Conservation (phyloP, 2,888 invertebrate genomes). For the Parnassius smintheus region DNA sequence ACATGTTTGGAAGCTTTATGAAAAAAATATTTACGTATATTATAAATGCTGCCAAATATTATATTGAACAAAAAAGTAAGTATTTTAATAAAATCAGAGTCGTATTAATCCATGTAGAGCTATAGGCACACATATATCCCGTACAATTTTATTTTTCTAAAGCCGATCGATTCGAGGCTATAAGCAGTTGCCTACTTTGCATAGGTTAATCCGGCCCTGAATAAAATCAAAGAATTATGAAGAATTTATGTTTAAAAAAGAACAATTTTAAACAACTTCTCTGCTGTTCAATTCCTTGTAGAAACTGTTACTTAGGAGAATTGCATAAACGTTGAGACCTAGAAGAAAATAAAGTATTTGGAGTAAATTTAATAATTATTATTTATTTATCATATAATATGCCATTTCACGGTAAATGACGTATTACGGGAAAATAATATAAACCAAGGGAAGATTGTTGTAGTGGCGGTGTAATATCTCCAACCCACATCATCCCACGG, state of each 20-base stretch:
- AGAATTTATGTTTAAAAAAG: not conserved
- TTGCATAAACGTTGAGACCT: constrained; percentile 61
- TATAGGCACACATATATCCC: not conserved
- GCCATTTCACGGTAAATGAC: too few species aligned
- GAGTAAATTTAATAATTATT: too few species aligned
- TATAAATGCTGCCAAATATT: not conserved
- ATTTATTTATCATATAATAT: too few species aligned
- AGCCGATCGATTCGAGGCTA: not conserved
- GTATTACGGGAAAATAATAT: too few species aligned
- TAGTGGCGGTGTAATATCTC: too few species aligned
- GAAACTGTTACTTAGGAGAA: constrained; percentile 59
- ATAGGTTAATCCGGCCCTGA: not conserved
- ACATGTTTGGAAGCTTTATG: too few species aligned
- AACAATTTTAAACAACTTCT: constrained; percentile 55
- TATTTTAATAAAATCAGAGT: not conserved
- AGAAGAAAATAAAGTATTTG: constrained; percentile 34
- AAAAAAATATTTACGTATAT: not conserved
- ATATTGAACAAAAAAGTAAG: not conserved
- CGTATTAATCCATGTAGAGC: not conserved
- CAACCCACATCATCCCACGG: too few species aligned
- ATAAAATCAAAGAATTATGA: too few species aligned
- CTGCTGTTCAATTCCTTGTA: constrained; percentile 59
- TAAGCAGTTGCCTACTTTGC: not conserved
- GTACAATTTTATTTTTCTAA: not conserved
- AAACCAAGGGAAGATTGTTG: too few species aligned